These are phyloP conservation scores for Himantopus leucocephalus DNA, from an alignment of 2,113 vertebrate genomes.

Conservation along the genomic window DNA sequence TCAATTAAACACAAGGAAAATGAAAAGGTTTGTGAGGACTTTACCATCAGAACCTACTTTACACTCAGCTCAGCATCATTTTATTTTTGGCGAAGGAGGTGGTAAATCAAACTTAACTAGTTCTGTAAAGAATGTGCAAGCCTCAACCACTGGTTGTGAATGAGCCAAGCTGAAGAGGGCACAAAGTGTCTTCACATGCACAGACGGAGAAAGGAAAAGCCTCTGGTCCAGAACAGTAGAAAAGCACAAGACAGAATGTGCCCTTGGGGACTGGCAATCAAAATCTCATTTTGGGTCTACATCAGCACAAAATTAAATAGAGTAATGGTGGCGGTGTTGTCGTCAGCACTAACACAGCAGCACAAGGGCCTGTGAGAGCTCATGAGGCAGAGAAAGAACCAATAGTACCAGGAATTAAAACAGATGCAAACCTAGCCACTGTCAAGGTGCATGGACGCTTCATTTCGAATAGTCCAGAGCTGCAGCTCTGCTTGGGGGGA, in stretches of 20 bases:
- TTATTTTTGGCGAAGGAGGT: background rate
- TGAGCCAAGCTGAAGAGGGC: background rate
- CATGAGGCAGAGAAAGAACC: background rate
- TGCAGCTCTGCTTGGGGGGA: background rate
- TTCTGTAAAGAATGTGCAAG: background rate
- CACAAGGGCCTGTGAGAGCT: background rate
- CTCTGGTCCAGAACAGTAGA: background rate
- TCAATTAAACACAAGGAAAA: background rate
- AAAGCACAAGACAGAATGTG: background rate
- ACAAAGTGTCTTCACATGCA: background rate
- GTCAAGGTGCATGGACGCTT: background rate
- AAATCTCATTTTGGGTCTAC: background rate
- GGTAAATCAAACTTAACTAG: background rate
- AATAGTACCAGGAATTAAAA: background rate
- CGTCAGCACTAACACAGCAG: background rate
- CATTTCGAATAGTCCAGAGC: background rate
- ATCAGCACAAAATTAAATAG: background rate
- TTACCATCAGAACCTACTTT: background rate
- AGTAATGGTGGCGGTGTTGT: background rate
- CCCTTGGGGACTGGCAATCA: background rate
- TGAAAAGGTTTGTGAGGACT: background rate
- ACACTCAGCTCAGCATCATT: background rate
- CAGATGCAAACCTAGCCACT: background rate
- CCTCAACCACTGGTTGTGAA: background rate
- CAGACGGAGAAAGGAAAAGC: background rate